Base-by-base conservation (phyloP, 2,888 invertebrate genomes). In the Dorcus parallelipipedus region DNA sequence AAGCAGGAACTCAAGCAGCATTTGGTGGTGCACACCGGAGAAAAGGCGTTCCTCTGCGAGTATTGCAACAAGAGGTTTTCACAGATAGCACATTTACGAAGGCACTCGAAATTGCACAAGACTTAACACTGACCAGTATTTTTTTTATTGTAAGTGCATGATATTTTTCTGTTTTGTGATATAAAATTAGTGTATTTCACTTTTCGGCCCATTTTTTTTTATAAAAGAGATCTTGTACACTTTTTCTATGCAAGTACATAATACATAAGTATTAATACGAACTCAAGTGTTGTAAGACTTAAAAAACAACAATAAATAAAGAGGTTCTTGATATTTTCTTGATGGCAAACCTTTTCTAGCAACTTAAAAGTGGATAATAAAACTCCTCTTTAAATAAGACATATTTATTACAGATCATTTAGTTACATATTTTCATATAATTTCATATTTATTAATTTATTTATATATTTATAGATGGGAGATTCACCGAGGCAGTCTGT, bases 401-500 rank as follows among this genome's bases (percentile, higher is more conserved):
- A 74, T 74, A 73, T 74, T 75, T 75, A 75, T 75, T 76, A 75
- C 75, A 75, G 73, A 73, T 74, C 71, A 71, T 73, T 75, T 73
- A 73, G 71, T 74, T 75, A 76, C 75, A 76, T 75, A 74, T 73
- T 71, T 74, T 75, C 69, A 73, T 73, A 75, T 75, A 74, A 73
- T 74, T 75, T 74, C 69, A 71, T 72, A 71, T 73, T 73, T 69
- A 69, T 56, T 70, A 69, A 73, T 73, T 73, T 75, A 75, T 76
- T 76, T 76, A 74, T 76, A 74, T 76, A 75, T 75, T 75, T 76
- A 75, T 76, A 75, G 71, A 75, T 74, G 72, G 72, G 73, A 74
- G 75, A 75, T 76, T 76, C 73, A 56, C 59, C 26, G 26, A 75
- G 71, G 74, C 73, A 73, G 74, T 73, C 71, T 71, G 57, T 57